These are phyloP conservation scores for Rhimphoctona megacephalus DNA, from an alignment of 2,888 invertebrate species.

Conservation along the genomic window DNA sequence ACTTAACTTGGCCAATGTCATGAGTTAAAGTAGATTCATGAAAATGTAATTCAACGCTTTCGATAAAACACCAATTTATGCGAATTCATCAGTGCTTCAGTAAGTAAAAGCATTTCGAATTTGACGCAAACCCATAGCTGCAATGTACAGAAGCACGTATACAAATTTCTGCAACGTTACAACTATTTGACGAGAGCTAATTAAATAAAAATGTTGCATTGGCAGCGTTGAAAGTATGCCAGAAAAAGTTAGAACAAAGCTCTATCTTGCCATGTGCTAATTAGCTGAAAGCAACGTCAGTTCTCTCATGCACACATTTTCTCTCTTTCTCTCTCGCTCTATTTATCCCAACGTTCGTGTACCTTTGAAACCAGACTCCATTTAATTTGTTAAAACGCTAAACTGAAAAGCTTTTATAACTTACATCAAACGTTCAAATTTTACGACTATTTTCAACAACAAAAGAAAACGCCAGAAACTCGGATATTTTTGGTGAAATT, in stretches of 20 bases:
- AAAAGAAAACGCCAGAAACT: neutral
- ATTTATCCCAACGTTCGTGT: neutral
- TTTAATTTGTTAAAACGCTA: constrained; percentile 36
- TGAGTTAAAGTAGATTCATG: neutral
- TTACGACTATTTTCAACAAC: neutral
- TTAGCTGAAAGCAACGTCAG: neutral
- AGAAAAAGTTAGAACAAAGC: constrained; percentile 9
- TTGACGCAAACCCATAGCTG: neutral
- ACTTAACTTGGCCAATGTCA: neutral
- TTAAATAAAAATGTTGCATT: constrained; percentile 33
- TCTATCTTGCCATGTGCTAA: constrained; percentile 3
- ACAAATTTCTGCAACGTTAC: neutral
- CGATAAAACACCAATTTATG: neutral
- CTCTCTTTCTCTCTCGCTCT: constrained; percentile 3
- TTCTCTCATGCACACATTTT: neutral
- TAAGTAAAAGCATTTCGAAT: neutral
- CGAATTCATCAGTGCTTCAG: neutral
- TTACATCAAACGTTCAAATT: constrained; percentile 10
- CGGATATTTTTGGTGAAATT: constrained; percentile 5
- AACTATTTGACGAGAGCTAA: constrained; percentile 5
- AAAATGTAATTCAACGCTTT: neutral
- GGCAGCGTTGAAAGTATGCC: neutral
- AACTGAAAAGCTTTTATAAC: constrained; percentile 14
- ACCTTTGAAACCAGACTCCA: constrained; percentile 17
- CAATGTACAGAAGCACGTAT: neutral